Base-by-base conservation (phyloP, 2,888 invertebrate species). In the Cosmia trapezina region DNA sequence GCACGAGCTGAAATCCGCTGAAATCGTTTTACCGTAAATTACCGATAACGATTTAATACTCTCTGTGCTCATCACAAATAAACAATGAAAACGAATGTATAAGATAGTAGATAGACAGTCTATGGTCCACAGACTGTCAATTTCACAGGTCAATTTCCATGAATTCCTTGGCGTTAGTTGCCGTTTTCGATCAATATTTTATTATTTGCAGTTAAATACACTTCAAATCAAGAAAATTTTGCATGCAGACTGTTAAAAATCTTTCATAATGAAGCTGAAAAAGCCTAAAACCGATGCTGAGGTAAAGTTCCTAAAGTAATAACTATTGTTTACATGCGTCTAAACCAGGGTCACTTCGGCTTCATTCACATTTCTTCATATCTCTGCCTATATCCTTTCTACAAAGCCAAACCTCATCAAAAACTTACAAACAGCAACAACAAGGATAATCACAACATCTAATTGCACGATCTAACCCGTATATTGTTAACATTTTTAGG, bases 241-340 rank as follows among this genome's bases (percentile, higher is more conserved):
- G 60, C 51, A 68, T 83, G 61, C 64, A 33, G 19, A 60, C 19
- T 41, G 45, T 17, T 73, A 53, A 47, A 53, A 54, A 22, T n/a
- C 22, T 28, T 37, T 22, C 19, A 74, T 41, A 4, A 95, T 95
- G 95, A 95, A 95, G 84, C 81, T 94, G 37, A 95, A 94, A 84
- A 95, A 95, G 83, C 83, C 89, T 4, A 95, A 95, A 89, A 75
- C 89, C 0, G 94, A 95, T 78, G 70, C 87, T 14, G 94, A 94
- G 91, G 94, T 93, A 86, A 80, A 43, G 8, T 64, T 45, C 3
- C 0, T 33, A 0, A 41, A 73, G 76, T 41, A 71, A 69, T 62
- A 8, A 4, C 59, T 67, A 12, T 78, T 83, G 70, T 80, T 83
- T 86, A 83, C 74, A 54, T 68, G n/a, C 51, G 11, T 43, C 5